Conservation (phyloP, 1,140 invertebrate species). For the Drosophila dunni region DNA sequence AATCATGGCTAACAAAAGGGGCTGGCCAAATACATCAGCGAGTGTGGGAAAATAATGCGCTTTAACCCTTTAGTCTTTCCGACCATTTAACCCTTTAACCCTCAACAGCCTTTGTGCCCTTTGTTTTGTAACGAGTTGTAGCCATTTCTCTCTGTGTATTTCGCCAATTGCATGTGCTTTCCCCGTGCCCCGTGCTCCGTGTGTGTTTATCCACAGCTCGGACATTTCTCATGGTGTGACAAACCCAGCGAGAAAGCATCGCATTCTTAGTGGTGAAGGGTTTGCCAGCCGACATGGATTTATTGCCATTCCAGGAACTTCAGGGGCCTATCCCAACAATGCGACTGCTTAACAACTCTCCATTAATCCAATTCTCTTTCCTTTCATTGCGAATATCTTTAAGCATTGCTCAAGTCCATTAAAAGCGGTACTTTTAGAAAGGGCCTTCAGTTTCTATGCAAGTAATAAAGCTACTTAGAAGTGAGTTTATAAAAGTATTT, state of each 20-base stretch:
- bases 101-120: not conserved
- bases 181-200: too few species aligned
- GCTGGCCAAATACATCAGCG: not conserved
- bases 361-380: not conserved
- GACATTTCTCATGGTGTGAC: conserved; percentile 2
- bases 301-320: conserved; percentile 1
- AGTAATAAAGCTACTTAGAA: too few species aligned
- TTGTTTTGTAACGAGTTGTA: too few species aligned
- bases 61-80: conserved; percentile 2
- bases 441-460: too few species aligned
- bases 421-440: not conserved
- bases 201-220: conserved; percentile 15
- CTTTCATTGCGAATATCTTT: not conserved
- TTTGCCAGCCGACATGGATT: conserved; percentile 9
- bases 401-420: not conserved
- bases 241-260: not conserved
- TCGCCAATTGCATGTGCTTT: too few species aligned
- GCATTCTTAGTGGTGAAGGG: not conserved
- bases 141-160: too few species aligned
- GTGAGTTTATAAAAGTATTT: too few species aligned
- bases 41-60: conserved; percentile 12
- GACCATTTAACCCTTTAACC: conserved; percentile 3
- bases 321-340: not conserved
- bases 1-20: not conserved
- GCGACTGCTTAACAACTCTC: not conserved